phyloP scores from a whole-genome alignment of 2,113 vertebrate species.

The Erythrocercus mccallii region DNA sequence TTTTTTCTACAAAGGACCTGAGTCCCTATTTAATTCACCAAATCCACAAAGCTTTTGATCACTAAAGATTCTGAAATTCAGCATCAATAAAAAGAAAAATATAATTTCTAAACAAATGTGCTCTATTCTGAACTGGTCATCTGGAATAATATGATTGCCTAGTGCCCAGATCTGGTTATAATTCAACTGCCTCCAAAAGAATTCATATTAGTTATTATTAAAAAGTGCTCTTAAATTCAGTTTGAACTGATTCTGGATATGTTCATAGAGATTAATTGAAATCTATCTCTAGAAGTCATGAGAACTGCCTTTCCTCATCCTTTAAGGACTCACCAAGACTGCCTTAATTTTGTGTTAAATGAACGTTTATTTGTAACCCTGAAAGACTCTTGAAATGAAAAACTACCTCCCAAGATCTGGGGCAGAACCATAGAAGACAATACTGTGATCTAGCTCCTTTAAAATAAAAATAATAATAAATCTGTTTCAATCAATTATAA shows the following conservation, averaged over 20 bases:
- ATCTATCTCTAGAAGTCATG: background rate
- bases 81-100: background rate
- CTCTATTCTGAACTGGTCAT: background rate
- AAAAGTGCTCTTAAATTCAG: background rate
- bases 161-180: background rate
- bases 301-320: background rate
- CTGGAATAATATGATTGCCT: background rate
- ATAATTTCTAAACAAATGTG: fast-evolving
- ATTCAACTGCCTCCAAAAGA: background rate
- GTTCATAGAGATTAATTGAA: background rate
- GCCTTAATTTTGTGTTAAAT: background rate
- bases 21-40: background rate
- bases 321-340: background rate
- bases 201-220: background rate
- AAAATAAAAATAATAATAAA: background rate
- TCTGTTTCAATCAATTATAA: background rate
- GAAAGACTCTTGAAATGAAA: background rate
- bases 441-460: background rate
- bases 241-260: background rate
- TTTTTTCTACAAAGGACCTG: background rate
- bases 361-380: background rate
- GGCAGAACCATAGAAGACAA: background rate
- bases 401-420: background rate
- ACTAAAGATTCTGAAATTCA: background rate
- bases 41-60: background rate